Base-by-base conservation (phyloP, 2,113 vertebrate species). In the Archilochus colubris region DNA sequence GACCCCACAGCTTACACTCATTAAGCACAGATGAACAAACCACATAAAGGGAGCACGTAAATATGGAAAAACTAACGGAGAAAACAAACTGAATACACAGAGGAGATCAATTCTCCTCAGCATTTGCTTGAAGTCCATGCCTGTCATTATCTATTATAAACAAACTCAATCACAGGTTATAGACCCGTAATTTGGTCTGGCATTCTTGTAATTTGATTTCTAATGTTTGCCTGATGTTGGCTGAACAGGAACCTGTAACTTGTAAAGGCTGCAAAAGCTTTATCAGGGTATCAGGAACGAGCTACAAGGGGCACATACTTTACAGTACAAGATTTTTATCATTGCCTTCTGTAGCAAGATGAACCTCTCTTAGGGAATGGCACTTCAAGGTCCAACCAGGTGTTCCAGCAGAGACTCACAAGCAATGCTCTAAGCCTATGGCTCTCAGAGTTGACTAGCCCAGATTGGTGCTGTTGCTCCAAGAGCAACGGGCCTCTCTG, bases 1-100 rank as follows among this genome's bases (percentile, higher is more conserved):
- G 12, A 75, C 2, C n/a, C 28, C 43, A 61, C 13, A 86, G 44
- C 5, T 16, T 57, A 27, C 27, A 21, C 8, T 44, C 0, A 0
- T 31, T 38, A 48, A 16, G 50, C n/a, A 55, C 12, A 59, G 50
- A 54, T 31, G 50, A 82, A 36, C 12, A 83, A 61, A 23, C 14
- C n/a, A 28, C 8, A 19, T 8, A 61, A 40, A 76, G 9, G 24
- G 15, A 75, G 8, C 7, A 31, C 1, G 1, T 44, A 72, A 86
- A 82, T 63, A 44, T 14, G 19, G 50, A 84, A 88, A 96, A 82
- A 44, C 0, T 31, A 80, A 25, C 2, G 3, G 24, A 59, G 23
- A 88, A 89, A 86, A 51, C 10, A 76, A 88, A 44, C 4, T 36
- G 14, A 68, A 68, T 44, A 23, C 30, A 69, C 36, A 86, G 27